A percentile compares a stretch with the other conserved stretches of the same genome.
Evolutionary conservation across 2,888 invertebrate genomes (phyloP).

Genomic region (Syritta pipiens): DNA sequence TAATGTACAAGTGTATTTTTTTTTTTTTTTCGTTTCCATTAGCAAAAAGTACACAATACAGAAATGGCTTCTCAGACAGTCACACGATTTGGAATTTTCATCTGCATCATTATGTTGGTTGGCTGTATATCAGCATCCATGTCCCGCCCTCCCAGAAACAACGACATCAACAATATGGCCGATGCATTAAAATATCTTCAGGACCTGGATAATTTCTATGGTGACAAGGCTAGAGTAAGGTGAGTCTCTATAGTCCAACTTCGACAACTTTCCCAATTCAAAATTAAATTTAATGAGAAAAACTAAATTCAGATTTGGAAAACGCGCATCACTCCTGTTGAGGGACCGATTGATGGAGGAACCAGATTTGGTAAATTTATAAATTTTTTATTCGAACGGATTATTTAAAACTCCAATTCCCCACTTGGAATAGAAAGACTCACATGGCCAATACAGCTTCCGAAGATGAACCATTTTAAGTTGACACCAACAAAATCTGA

Average conservation of each 20-base stretch:
- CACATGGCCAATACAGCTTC: constrained; percentile 70
- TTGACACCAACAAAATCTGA: constrained; percentile 25
- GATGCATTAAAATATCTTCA: constrained; percentile 85
- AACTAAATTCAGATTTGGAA: constrained; percentile 78
- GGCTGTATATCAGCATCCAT: constrained; percentile 73
- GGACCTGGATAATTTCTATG: constrained; percentile 84
- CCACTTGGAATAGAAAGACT: constrained; percentile 70
- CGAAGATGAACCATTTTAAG: constrained; percentile 72
- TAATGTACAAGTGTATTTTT: background rate
- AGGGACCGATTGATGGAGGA: constrained; percentile 74
- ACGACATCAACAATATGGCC: constrained; percentile 82
- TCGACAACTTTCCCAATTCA: background rate
- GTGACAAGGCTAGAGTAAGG: constrained; percentile 85
- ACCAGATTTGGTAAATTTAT: constrained; percentile 70
- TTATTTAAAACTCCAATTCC: background rate
- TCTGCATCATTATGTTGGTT: constrained; percentile 69
- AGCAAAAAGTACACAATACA: background rate
- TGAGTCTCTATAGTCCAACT: constrained; percentile 73
- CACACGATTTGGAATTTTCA: constrained; percentile 52
- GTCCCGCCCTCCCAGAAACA: constrained; percentile 78
- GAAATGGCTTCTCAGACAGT: constrained; percentile 57
- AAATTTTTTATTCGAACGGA: background rate
- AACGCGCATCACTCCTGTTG: constrained; percentile 74
- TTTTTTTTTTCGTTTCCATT: constrained; percentile 17
- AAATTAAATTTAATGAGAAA: background rate